These are phyloP conservation scores for Papilio protenor DNA, from an alignment of 2,888 invertebrate genomes.

Conservation along the genomic window DNA sequence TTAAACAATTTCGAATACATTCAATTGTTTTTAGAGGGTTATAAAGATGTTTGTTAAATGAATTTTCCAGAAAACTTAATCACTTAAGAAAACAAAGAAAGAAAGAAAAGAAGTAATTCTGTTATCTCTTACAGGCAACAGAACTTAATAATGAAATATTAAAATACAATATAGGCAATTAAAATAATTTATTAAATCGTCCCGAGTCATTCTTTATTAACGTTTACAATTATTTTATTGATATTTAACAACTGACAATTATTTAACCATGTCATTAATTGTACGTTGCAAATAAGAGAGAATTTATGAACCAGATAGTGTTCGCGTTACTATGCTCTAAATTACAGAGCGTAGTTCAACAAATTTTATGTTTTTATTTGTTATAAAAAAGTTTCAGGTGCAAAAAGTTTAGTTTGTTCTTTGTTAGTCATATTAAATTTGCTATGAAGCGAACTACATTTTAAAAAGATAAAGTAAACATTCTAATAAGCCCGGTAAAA, in stretches of 20 bases:
- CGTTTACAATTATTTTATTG: slow-evolving; percentile 1
- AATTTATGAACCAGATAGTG: slow-evolving; percentile 22
- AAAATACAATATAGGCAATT: background rate
- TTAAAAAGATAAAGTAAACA: background rate
- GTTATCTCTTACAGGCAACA: background rate
- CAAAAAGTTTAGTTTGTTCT: background rate
- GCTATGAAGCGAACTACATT: background rate
- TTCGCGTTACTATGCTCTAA: background rate
- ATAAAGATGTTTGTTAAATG: too few relatives aligned
- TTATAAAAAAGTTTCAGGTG: background rate
- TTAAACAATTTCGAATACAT: too few relatives aligned
- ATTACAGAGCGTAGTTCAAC: background rate
- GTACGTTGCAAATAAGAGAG: slow-evolving; percentile 9
- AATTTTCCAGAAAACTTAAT: too few relatives aligned
- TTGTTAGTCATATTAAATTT: background rate
- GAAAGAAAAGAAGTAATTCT: too few relatives aligned
- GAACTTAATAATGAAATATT: background rate
- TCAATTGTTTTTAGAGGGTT: too few relatives aligned
- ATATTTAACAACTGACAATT: slow-evolving; percentile 14
- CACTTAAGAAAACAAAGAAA: too few relatives aligned
- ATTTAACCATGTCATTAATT: slow-evolving; percentile 16
- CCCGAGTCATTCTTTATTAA: background rate
- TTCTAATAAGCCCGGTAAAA: background rate
- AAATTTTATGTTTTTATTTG: background rate
- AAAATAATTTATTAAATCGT: slow-evolving; percentile 4